phyloP scores from a whole-genome alignment of 1,140 invertebrate species.

The Linepithema humile region DNA sequence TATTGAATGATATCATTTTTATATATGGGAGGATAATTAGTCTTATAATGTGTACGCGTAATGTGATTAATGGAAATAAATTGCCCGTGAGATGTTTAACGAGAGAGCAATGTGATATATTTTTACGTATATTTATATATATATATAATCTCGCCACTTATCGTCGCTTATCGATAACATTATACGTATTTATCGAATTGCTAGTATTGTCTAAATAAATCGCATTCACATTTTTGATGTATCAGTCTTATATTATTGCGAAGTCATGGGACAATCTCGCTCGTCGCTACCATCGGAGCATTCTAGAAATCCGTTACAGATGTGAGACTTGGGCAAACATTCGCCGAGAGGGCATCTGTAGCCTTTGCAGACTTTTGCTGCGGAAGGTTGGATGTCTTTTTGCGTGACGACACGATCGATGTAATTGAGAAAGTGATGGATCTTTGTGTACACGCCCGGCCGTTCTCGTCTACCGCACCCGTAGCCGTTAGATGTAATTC shows the following conservation, averaged over 20 bases:
- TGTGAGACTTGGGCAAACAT: constrained; percentile 88
- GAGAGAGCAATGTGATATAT: not conserved
- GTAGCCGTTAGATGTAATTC: constrained; percentile 94
- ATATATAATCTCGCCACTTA: not conserved
- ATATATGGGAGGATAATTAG: not conserved
- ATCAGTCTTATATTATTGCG: constrained; percentile 55
- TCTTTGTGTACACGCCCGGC: constrained; percentile 95
- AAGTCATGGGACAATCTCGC: constrained; percentile 76
- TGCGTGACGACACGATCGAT: constrained; percentile 86
- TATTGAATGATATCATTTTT: not conserved
- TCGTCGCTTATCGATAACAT: not conserved
- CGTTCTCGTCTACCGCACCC: constrained; percentile 93
- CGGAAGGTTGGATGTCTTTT: constrained; percentile 77
- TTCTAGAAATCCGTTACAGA: constrained; percentile 91
- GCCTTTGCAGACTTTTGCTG: constrained; percentile 85
- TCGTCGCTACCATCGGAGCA: constrained; percentile 91
- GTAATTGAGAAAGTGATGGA: constrained; percentile 91
- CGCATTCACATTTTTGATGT: not conserved
- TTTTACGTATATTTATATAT: not conserved
- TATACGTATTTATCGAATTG: not conserved
- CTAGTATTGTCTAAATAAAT: not conserved
- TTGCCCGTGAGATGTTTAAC: not conserved
- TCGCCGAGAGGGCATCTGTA: constrained; percentile 91
- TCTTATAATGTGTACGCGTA: not conserved
- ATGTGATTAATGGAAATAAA: not conserved